Evolutionary conservation across 2,888 invertebrate genomes (phyloP), one percentile per base, ranked within the genome.

Genomic region (Acleris emargana): DNA sequence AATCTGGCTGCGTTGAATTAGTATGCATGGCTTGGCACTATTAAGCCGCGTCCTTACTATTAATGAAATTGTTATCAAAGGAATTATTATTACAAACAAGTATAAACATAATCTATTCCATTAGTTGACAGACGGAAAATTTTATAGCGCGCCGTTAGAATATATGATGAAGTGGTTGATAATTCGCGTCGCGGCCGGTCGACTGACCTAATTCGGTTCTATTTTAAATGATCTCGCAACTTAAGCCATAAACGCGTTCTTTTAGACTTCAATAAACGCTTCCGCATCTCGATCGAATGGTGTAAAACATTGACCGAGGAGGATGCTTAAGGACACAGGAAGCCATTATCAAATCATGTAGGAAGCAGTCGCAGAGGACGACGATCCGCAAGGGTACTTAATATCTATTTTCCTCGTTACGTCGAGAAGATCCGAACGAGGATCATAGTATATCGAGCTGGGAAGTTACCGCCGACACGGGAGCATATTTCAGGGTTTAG

Each of bases 31-130:
- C 87, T 81, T 80, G 82, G 82, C 82, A 83, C 86, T 86, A 89
- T 88, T 89, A 88, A 87, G 86, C 86, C 86, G 88, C 87, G 91
- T 89, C 91, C 91, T 90, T 89, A 91, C 90, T 91, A 90, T 89
- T 91, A 91, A 91, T 89, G 87, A 88, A 88, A 89, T 88, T 87
- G 89, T 91, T 91, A 90, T 91, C 91, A 89, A 84, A 89, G 82
- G 83, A 88, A 88, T 88, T 89, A 88, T 89, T 88, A 90, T 84
- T 83, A 84, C 84, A 82, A 86, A 89, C 84, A 82, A 80, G 74
- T 81, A 76, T 72, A 87, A 86, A 83, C 79, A 78, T 82, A 83
- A 84, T 84, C 77, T 76, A 76, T 79, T 76, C 75, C 72, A 80
- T 79, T 78, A 76, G 79, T 80, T 77, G 73, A 75, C 76, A 77